These are phyloP conservation scores for Felis chaus DNA, from an alignment of 2,113 vertebrate genomes.

Conservation along the genomic window DNA sequence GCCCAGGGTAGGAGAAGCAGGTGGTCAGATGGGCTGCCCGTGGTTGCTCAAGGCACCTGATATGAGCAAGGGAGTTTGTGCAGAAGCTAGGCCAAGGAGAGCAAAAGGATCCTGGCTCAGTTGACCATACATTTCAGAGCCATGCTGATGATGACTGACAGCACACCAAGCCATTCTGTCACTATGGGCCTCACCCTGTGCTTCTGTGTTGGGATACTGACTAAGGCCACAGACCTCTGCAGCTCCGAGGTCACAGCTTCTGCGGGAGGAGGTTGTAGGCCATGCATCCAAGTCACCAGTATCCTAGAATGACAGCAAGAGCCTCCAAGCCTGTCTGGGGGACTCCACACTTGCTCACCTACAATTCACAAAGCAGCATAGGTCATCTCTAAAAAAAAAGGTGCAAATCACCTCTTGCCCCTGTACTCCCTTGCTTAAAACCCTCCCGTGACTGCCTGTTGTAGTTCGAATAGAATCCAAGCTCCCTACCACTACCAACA, in stretches of 20 bases:
- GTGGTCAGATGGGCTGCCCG: not conserved
- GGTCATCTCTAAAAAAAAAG: not conserved
- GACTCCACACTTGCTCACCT: not conserved
- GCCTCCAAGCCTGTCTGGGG: not conserved
- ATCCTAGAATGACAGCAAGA: not conserved
- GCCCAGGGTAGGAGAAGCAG: not conserved
- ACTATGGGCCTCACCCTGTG: not conserved
- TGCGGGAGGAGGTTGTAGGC: not conserved
- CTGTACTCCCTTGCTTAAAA: not conserved
- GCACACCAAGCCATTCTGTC: not conserved
- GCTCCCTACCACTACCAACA: accelerated
- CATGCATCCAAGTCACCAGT: not conserved
- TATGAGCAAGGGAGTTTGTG: not conserved
- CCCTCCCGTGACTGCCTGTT: not conserved
- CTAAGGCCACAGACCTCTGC: not conserved
- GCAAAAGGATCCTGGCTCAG: too few species aligned
- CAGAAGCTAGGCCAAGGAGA: not conserved
- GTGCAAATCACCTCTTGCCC: not conserved
- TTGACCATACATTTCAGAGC: too few species aligned
- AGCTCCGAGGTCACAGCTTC: not conserved
- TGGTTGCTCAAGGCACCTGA: not conserved
- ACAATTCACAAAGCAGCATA: not conserved
- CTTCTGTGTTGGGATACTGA: not conserved
- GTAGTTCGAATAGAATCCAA: not conserved
- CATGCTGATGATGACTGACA: accelerated